These are phyloP conservation scores for Turritopsis dohrnii DNA, from an alignment of 30 jellyfish, hydroid and myxozoan species.

Conservation along the genomic window DNA sequence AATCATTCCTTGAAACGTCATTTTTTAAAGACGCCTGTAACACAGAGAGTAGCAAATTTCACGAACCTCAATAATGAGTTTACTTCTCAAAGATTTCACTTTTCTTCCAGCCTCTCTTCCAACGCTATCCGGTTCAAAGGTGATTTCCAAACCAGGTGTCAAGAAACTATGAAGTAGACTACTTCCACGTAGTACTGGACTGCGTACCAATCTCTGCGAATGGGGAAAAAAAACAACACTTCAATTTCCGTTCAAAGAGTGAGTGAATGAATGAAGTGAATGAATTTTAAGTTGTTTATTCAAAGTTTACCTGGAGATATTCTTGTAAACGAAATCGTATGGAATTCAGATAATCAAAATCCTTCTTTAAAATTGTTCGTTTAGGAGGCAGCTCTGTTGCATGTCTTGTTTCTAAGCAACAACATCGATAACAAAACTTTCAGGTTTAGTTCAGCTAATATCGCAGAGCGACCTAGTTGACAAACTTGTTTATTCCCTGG, in stretches of 20 bases:
- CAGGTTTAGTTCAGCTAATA: too few species aligned
- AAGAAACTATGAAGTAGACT: conserved; percentile 82
- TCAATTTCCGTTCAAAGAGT: too few species aligned
- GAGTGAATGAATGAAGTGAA: too few species aligned
- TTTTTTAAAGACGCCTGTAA: too few species aligned
- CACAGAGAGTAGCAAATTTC: not conserved
- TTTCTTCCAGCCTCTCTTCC: conserved; percentile 96
- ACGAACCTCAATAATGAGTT: conserved; percentile 71
- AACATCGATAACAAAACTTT: not conserved
- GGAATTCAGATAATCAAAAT: conserved; percentile 60
- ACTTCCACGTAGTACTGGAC: conserved; percentile 90
- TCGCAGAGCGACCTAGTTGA: too few species aligned
- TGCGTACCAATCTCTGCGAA: conserved; percentile 73
- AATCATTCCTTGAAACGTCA: too few species aligned
- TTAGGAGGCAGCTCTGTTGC: conserved; percentile 87
- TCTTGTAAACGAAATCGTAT: conserved; percentile 81
- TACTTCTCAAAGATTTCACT: conserved; percentile 66
- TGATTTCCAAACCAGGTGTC: conserved; percentile 82
- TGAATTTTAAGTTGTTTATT: too few species aligned
- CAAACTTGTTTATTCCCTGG: too few species aligned
- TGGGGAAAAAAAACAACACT: not conserved
- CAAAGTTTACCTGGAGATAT: conserved; percentile 89
- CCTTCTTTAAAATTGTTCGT: conserved; percentile 81
- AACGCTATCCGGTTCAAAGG: conserved; percentile 94
- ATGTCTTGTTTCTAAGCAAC: conserved; percentile 47